Conservation (phyloP, 2,113 vertebrate genomes). For the Gnathonemus echidnorhynchus region DNA sequence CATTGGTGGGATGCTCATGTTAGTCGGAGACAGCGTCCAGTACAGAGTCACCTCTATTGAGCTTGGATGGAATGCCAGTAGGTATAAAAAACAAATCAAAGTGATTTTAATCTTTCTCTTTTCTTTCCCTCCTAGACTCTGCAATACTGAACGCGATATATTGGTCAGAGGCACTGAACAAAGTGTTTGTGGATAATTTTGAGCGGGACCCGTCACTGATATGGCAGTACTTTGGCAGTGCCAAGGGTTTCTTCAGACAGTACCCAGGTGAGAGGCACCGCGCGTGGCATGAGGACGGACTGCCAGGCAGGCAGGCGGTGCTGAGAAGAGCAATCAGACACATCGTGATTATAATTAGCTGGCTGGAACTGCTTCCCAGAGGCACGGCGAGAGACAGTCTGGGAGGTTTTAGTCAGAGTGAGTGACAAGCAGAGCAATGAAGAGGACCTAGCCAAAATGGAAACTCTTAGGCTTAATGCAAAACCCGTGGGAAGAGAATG, state of each 20-base stretch:
- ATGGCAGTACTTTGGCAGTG: constrained; percentile 98
- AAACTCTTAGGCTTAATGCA: neutral
- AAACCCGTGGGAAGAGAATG: neutral
- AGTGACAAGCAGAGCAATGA: neutral
- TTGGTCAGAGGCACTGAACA: constrained; percentile 98
- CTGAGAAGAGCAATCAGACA: constrained; percentile 11
- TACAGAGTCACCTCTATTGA: neutral
- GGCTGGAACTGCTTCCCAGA: constrained; percentile 31
- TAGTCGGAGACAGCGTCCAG: neutral
- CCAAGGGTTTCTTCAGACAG: constrained; percentile 96
- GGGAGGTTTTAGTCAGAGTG: constrained; percentile 28
- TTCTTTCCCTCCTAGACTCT: constrained; percentile 64
- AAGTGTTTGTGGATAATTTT: constrained; percentile 97
- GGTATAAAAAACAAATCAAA: neutral
- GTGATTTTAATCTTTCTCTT: neutral
- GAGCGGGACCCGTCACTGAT: constrained; percentile 92
- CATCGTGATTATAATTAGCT: constrained; percentile 39
- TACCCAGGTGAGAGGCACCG: constrained; percentile 78
- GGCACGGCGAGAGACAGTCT: constrained; percentile 18
- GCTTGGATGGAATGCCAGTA: neutral
- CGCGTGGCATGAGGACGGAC: neutral
- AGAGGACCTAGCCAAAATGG: neutral
- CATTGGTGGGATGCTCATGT: neutral
- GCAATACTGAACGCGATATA: constrained; percentile 94
- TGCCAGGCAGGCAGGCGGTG: neutral